Base-by-base conservation (phyloP, 2,888 invertebrate genomes). In the Drosophila mimica region DNA sequence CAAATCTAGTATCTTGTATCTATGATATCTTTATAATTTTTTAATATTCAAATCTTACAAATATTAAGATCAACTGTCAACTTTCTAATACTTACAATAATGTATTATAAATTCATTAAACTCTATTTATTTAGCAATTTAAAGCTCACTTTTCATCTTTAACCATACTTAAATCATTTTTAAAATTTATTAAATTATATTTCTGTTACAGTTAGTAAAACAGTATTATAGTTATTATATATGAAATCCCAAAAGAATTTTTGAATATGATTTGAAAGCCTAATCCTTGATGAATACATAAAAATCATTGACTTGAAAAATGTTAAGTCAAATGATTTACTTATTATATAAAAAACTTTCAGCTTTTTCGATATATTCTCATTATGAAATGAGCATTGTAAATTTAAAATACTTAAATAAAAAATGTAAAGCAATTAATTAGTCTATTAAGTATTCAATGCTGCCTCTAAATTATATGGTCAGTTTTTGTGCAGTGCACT, bases 401-500 rank as follows among this genome's bases (percentile, higher is more conserved):
- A 40, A 20, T 20, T 0, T 0, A n/a, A 20, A 40, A 20, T 20
- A 20, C 20, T 0, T 0, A 11, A 1, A 17, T 54, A 20, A 17
- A 28, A 54, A 13, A 38, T 13, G 0, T 1, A 4, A 36, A 13
- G 28, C n/a, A 8, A 20, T 20, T 33, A 31, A 20, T 28, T 0
- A 3, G 8, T 31, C 17, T 13, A 17, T 48, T 31, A 6, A 20
- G 17, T 46, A 46, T 46, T 31, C 9, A 15, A 20, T 4, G 6
- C 13, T 28, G 13, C 13, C 3, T 13, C 5, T 15, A 8, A 40
- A 38, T 31, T 31, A 7, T 17, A 4, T 40, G 9, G 9, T 20
- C n/a, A 33, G 15, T 52, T 67, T 66, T 79, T 52, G 60, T 7
- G 34, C 68, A 82, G 88, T 90, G 89, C 70, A 76, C 54, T 81